A percentile compares a stretch with the other conserved stretches of the same genome.
These are phyloP conservation scores for Malurus splendens DNA, from an alignment of 2,797 vertebrate genomes.

Conservation along the genomic window DNA sequence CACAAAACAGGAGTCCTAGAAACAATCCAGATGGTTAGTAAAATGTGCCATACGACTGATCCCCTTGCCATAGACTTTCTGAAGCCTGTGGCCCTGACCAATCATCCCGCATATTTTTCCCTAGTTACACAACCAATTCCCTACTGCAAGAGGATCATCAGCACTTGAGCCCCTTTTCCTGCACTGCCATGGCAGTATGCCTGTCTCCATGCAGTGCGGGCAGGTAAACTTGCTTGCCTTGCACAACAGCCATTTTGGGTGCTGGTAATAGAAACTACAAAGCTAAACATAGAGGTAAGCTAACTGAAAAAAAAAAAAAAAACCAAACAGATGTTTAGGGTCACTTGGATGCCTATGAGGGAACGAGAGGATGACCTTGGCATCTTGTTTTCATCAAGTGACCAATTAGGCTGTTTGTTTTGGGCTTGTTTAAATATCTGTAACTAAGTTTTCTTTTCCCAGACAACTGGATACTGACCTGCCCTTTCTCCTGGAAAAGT, in stretches of 20 bases:
- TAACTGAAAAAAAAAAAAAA: not conserved
- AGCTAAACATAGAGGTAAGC: not conserved
- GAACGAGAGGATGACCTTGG: conserved; percentile 3
- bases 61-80: not conserved
- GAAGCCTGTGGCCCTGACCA: not conserved
- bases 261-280: not conserved
- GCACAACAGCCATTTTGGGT: not conserved
- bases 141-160: not conserved
- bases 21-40: not conserved
- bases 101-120: not conserved
- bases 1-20: not conserved
- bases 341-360: not conserved
- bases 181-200: not conserved
- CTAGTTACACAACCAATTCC: not conserved
- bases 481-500: not conserved
- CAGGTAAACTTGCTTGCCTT: not conserved
- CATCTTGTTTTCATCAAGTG: not conserved
- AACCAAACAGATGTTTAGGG: not conserved
- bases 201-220: not conserved
- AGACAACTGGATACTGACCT: conserved; percentile 7
- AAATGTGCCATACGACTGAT: not conserved
- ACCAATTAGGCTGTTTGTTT: conserved; percentile 8
- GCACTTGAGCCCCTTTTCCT: not conserved
- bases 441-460: conserved; percentile 9
- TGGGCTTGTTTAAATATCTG: conserved; percentile 1